phyloP scores from a whole-genome alignment of 1,140 invertebrate genomes.

The Helicorthomorpha holstii region DNA sequence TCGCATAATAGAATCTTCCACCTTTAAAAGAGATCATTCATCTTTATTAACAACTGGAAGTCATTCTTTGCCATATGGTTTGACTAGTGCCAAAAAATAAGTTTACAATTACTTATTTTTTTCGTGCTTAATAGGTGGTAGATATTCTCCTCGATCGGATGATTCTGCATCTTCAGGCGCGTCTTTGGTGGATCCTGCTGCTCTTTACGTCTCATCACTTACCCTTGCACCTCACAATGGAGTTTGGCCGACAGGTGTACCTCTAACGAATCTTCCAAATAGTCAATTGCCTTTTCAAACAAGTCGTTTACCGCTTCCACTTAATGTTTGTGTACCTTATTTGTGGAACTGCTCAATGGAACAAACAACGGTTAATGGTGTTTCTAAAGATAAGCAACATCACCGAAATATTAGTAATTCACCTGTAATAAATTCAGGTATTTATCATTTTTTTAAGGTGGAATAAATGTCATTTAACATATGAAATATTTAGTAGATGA shows the following conservation, averaged over 20 bases:
- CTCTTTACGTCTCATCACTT: not conserved
- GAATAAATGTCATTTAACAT: too few relatives aligned
- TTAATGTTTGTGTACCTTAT: not conserved
- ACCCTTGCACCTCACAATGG: not conserved
- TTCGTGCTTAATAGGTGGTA: not conserved
- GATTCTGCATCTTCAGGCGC: not conserved
- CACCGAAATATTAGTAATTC: too few relatives aligned
- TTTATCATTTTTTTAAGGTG: too few relatives aligned
- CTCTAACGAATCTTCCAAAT: not conserved
- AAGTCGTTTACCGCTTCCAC: not conserved
- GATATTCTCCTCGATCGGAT: not conserved
- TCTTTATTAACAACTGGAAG: too few relatives aligned
- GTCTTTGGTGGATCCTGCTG: not conserved
- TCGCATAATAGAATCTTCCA: too few relatives aligned
- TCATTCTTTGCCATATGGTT: too few relatives aligned
- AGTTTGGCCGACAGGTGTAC: not conserved
- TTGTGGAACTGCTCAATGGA: not conserved
- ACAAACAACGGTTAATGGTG: too few relatives aligned
- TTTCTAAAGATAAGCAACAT: too few relatives aligned
- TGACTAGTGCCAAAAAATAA: too few relatives aligned
- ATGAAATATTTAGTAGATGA: not conserved
- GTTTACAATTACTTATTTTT: too few relatives aligned
- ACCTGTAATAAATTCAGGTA: too few relatives aligned
- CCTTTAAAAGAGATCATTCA: too few relatives aligned
- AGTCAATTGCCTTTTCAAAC: not conserved